A percentile compares a stretch with the other conserved stretches of the same genome.
Evolutionary conservation across 1,140 invertebrate genomes (phyloP).

Genomic region (Nymphalis io): DNA sequence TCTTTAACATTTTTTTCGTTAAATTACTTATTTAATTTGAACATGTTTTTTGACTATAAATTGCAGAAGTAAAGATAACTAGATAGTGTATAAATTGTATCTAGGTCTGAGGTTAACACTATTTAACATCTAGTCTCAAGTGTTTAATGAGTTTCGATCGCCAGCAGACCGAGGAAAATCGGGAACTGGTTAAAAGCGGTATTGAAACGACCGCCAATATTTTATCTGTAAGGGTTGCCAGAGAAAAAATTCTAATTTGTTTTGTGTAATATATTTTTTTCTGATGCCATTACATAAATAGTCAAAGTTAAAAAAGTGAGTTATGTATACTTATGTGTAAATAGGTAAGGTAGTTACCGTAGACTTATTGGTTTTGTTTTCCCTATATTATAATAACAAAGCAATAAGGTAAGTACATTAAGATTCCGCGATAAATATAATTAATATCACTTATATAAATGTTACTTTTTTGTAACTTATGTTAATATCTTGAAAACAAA

Average conservation of each 20-base stretch:
- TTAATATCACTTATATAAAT: too few relatives aligned
- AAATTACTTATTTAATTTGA: not conserved
- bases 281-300: not conserved
- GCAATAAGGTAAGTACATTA: too few relatives aligned
- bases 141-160: slow-evolving; percentile 26
- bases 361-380: too few relatives aligned
- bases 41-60: not conserved
- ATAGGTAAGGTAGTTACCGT: too few relatives aligned
- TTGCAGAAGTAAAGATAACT: not conserved
- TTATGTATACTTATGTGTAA: too few relatives aligned
- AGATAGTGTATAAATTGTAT: slow-evolving; percentile 5
- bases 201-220: slow-evolving; percentile 27
- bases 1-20: not conserved
- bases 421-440: too few relatives aligned
- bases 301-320: too few relatives aligned
- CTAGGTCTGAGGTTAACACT: slow-evolving; percentile 8
- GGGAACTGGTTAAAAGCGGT: slow-evolving; percentile 22
- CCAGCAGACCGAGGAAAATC: slow-evolving; percentile 26
- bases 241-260: not conserved
- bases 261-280: not conserved
- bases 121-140: slow-evolving; percentile 14
- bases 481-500: too few relatives aligned
- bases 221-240: slow-evolving; percentile 27
- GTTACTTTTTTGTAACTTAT: too few relatives aligned
- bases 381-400: too few relatives aligned